phyloP scores from a whole-genome alignment of 2,888 invertebrate genomes.

The Tethea ocularis region DNA sequence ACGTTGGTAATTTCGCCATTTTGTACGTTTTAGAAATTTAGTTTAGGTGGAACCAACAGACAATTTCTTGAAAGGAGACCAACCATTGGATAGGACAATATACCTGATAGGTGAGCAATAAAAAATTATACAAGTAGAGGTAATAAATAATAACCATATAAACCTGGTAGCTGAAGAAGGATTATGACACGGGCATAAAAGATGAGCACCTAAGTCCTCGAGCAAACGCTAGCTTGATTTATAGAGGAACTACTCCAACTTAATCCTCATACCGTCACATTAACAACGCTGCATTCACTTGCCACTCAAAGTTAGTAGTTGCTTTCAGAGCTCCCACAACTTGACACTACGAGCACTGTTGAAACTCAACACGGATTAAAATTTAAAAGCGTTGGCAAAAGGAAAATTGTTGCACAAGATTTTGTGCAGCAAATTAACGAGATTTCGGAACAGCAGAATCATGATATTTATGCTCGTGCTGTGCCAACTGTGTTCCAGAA shows the following conservation, averaged over 20 bases:
- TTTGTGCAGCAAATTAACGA: neutral
- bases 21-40: too few relatives aligned
- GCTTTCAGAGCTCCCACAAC: neutral
- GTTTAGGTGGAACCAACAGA: too few relatives aligned
- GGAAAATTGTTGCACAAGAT: neutral
- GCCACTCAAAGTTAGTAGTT: neutral
- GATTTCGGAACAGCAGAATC: neutral
- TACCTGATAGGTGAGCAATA: too few relatives aligned
- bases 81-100: too few relatives aligned
- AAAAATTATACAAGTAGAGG: too few relatives aligned
- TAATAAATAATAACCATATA: neutral
- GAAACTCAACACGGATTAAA: neutral
- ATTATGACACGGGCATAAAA: neutral
- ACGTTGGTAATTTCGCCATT: too few relatives aligned
- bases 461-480: neutral
- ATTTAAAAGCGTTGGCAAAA: neutral
- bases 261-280: neutral
- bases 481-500: constrained; percentile 6
- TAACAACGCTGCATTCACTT: neutral
- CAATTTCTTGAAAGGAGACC: too few relatives aligned
- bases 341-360: neutral
- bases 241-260: neutral
- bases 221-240: neutral
- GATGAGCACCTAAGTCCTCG: neutral
- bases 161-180: neutral